A percentile compares a stretch with the other conserved stretches of the same genome.
phyloP scores from a whole-genome alignment of 2,888 invertebrate genomes.

The Molanna angustata region DNA sequence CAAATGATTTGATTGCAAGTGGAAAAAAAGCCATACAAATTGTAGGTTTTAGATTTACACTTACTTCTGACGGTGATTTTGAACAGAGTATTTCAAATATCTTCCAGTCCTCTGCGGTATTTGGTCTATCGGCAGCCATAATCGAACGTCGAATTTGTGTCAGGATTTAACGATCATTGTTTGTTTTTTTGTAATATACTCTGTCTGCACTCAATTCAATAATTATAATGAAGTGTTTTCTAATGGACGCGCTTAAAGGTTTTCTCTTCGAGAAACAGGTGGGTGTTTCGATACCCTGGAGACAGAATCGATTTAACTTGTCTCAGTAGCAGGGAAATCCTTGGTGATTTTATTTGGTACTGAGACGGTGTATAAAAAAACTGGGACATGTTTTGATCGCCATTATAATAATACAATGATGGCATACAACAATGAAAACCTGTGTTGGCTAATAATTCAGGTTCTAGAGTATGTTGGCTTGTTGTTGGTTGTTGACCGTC shows the following conservation, averaged over 20 bases:
- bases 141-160: no score
- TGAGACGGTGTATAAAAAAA: not conserved
- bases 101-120: slow-evolving; percentile 69
- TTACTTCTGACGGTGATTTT: slow-evolving; percentile 56
- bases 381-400: not conserved
- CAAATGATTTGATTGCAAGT: no score
- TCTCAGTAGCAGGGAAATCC: slow-evolving; percentile 9
- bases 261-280: slow-evolving; percentile 10
- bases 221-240: not conserved
- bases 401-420: no score
- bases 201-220: not conserved
- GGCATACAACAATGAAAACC: no score
- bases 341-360: slow-evolving; percentile 7
- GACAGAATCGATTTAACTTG: slow-evolving; percentile 21
- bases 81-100: slow-evolving; percentile 68
- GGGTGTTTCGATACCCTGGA: slow-evolving; percentile 12
- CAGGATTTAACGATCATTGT: no score
- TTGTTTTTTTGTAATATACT: not conserved
- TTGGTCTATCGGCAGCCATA: slow-evolving; percentile 38
- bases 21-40: no score
- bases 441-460: no score
- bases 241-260: not conserved
- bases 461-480: no score
- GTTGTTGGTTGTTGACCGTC: no score
- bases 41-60: no score